Conservation (phyloP, 2,113 vertebrate genomes). For the Cisticola juncidis region DNA sequence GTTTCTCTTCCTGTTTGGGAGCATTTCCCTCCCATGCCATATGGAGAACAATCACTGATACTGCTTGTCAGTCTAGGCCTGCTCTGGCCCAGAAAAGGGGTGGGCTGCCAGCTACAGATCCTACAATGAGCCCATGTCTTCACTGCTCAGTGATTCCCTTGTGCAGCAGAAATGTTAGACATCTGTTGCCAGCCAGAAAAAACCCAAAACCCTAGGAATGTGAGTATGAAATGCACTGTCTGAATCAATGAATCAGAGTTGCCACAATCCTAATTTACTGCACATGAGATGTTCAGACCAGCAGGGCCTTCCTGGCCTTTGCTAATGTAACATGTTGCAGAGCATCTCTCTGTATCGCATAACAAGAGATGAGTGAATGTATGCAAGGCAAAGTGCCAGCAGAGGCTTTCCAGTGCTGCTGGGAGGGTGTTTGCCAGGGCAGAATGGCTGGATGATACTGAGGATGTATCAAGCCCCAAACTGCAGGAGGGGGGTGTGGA, state of each 20-base stretch:
- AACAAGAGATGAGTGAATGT: not conserved
- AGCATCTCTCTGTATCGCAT: not conserved
- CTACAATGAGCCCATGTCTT: not conserved
- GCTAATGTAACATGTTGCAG: not conserved
- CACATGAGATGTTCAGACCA: not conserved
- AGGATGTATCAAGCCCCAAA: not conserved
- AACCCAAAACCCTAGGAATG: not conserved
- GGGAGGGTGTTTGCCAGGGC: not conserved
- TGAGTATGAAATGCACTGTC: conserved; percentile 1
- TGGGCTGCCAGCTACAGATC: not conserved
- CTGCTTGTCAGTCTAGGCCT: not conserved
- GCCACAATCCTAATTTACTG: not conserved
- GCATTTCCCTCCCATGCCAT: not conserved
- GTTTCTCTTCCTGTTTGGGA: not conserved
- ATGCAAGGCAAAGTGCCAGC: not conserved
- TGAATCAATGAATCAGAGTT: conserved; percentile 31
- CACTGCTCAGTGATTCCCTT: not conserved
- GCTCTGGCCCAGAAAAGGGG: not conserved
- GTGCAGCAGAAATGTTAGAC: not conserved
- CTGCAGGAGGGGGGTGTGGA: accelerated
- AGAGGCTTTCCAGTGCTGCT: not conserved
- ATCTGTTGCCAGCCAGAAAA: not conserved
- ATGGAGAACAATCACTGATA: not conserved
- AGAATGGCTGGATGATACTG: not conserved
- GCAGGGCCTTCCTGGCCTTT: conserved; percentile 17